Evolutionary conservation across 2,113 vertebrate species (phyloP).

Genomic region (Tylochromis polylepis): DNA sequence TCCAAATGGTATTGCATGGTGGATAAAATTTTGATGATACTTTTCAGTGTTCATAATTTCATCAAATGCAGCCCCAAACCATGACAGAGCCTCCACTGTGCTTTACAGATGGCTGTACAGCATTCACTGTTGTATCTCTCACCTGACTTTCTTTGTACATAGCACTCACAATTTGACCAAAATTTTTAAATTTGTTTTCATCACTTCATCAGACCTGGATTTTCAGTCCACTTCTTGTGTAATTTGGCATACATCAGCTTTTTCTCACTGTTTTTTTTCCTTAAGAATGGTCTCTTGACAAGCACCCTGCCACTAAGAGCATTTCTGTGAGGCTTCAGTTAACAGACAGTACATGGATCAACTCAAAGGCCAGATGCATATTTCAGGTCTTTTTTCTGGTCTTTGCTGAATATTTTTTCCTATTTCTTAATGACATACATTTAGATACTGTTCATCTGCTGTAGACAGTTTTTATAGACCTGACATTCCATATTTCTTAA

Average conservation of each 20-base stretch:
- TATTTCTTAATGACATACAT: neutral
- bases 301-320: neutral
- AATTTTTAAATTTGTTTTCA: rapidly evolving
- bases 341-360: rapidly evolving
- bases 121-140: neutral
- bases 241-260: neutral
- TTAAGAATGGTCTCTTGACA: neutral
- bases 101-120: neutral
- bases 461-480: neutral
- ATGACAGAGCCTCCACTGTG: neutral
- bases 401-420: neutral
- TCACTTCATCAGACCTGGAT: neutral
- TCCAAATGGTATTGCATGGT: neutral
- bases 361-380: neutral
- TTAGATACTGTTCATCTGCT: neutral
- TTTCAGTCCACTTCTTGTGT: neutral
- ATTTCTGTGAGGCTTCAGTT: neutral
- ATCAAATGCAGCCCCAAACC: neutral
- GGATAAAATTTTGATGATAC: neutral
- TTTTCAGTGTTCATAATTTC: neutral
- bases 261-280: neutral
- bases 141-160: neutral
- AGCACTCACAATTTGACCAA: neutral
- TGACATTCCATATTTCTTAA: neutral
- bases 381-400: neutral